Base-by-base conservation (phyloP, 2,888 invertebrate species). In the Volucella bombylans region DNA sequence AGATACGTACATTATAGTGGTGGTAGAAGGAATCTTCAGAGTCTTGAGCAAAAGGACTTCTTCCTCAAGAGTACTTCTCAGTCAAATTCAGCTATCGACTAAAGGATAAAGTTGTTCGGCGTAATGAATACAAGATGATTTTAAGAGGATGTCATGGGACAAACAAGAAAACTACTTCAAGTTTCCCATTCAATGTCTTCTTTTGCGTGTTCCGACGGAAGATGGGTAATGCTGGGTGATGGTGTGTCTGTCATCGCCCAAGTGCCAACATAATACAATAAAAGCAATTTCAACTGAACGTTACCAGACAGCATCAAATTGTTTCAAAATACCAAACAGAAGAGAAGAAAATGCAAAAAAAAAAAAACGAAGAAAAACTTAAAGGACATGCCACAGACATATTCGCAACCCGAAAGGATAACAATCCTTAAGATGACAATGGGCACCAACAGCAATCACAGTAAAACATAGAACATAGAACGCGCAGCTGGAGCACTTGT, bases 41-140 rank as follows among this genome's bases (percentile, higher is more conserved):
- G 9, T 31, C 38, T 18, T n/a, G 41, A 65, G 14, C 39, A 57
- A 68, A 68, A 67, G 55, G 65, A 71, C 67, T 78, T 55, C 39
- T 31, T 31, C 31, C 31, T 31, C 6, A 6, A 31, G 65, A 72
- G 69, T 23, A 68, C 57, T 85, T 54, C 54, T 67, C 49, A 77
- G 85, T 80, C 65, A 85, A 80, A 81, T 73, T 81, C 76, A 85
- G 81, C 73, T 72, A 72, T 85, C 81, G 71, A 81, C 67, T 81
- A 72, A 71, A 74, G 80, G 81, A 85, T 85, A 85, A 81, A 77
- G 81, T 85, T 85, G 85, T 85, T 85, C 72, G 76, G 57, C 76
- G 85, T 85, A 85, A 85, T 85, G 85, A 85, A 85, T 85, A 85
- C 81, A 81, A 81, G 85, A 85, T 77, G 72, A 85, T 85, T 85